Evolutionary conservation across 1,140 invertebrate species (phyloP).

Genomic region (Drosophila yakuba): DNA sequence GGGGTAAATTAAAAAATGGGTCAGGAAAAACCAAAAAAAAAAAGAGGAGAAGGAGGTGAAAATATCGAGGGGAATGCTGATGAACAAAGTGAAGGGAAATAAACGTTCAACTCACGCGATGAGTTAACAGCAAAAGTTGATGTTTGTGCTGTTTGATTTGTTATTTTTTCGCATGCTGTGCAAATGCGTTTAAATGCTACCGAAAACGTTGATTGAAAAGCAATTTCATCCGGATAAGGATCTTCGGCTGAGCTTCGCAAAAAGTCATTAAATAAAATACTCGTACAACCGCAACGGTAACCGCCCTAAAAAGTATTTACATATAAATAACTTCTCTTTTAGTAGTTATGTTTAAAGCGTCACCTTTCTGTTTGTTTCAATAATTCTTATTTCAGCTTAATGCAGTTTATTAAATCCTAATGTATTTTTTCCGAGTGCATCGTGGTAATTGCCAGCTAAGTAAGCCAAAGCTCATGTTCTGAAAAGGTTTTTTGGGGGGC

Average conservation of each 20-base stretch:
- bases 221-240: constrained; percentile 30
- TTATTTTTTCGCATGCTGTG: constrained; percentile 45
- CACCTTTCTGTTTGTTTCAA: no score
- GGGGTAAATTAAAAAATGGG: constrained; percentile 76
- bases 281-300: not conserved
- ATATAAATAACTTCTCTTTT: not conserved
- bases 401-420: not conserved
- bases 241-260: not conserved
- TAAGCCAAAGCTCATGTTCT: constrained; percentile 45
- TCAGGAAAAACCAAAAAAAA: constrained; percentile 25
- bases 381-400: no score
- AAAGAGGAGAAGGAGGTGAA: not conserved
- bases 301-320: not conserved
- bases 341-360: not conserved
- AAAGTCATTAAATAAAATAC: not conserved
- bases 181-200: constrained; percentile 28
- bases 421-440: constrained; percentile 7
- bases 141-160: constrained; percentile 47
- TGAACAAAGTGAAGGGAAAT: constrained; percentile 41
- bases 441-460: constrained; percentile 23
- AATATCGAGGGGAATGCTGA: constrained; percentile 20
- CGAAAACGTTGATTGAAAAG: constrained; percentile 45
- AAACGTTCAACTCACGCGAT: constrained; percentile 74
- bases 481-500: not conserved
- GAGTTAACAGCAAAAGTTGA: constrained; percentile 74